Evolutionary conservation across 2,797 vertebrate species (phyloP), one percentile per base, ranked within the genome.

Genomic region (Lateolabrax maculatus): DNA sequence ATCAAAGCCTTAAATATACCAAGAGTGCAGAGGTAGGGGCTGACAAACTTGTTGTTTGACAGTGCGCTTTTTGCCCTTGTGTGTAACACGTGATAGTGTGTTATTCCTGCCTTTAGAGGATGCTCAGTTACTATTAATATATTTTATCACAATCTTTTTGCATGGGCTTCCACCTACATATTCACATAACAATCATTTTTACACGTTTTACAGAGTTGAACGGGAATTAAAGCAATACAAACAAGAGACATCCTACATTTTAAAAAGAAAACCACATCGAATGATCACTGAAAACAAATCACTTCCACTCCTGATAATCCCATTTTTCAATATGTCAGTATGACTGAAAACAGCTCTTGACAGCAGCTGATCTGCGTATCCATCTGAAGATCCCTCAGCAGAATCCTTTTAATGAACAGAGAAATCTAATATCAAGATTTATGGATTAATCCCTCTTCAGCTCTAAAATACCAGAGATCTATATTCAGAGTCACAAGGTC

Each of bases 401-500:
- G 87, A 91, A 94, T 90, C 82, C 88, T 92, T 92, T 92, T 93
- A 95, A 94, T 93, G 92, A 94, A 94, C 89, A 91, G 87, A 91
- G 87, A 92, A 93, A 91, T 94, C 93, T 93, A 89, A 87, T 90
- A 93, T 95, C 94, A 94, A 95, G 95, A 97, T 96, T 96, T 95
- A 95, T 96, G 94, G 95, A 95, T 95, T 95, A 95, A 95, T 96
- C 90, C 95, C 92, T 94, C 89, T 94, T 93, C 91, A 92, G 92
- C 92, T 91, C 90, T 88, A 93, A 95, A 96, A 95, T 94, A 95
- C 92, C 92, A 92, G 90, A 95, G 94, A 96, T 96, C 95, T 95
- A 96, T 96, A 95, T 94, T 95, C 92, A 86, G 90, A 95, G 95
- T 95, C 95, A 94, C 94, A 94, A 95, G 95, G 95, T 96, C 95